These are phyloP conservation scores for Cheilosia impressa DNA, from an alignment of 2,888 invertebrate species.

Conservation along the genomic window DNA sequence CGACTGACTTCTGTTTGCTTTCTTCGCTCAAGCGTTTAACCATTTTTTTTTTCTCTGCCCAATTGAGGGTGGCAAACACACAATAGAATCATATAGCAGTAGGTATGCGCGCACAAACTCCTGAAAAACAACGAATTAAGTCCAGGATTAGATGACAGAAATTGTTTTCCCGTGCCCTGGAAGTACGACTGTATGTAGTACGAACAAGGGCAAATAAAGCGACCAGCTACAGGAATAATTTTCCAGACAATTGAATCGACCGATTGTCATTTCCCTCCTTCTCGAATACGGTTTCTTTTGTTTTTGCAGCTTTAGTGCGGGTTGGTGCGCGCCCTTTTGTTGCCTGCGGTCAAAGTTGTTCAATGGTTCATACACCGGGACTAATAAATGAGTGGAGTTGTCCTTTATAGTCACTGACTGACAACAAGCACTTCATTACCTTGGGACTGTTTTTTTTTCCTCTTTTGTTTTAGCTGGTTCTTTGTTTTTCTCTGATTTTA, in stretches of 20 bases:
- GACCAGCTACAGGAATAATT: conserved; percentile 55
- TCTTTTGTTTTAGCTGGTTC: background rate
- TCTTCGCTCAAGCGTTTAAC: conserved; percentile 43
- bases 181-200: background rate
- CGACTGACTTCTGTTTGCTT: conserved; percentile 36
- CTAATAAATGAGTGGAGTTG: conserved; percentile 20
- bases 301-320: conserved; percentile 1
- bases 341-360: conserved; percentile 9
- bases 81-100: conserved; percentile 46
- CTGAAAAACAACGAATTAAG: conserved; percentile 38
- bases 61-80: background rate
- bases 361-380: conserved; percentile 5
- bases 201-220: conserved; percentile 13
- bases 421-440: conserved; percentile 49
- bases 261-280: conserved; percentile 54
- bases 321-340: background rate
- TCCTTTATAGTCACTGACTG: conserved; percentile 9
- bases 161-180: conserved; percentile 34
- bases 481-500: conserved; percentile 13
- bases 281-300: conserved; percentile 12
- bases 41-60: conserved; percentile 42
- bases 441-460: conserved; percentile 18
- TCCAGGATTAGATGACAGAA: conserved; percentile 43
- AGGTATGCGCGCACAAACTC: background rate
- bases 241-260: conserved; percentile 66